Conservation (phyloP, 2,113 vertebrate species). For the Morphnarchus princeps region DNA sequence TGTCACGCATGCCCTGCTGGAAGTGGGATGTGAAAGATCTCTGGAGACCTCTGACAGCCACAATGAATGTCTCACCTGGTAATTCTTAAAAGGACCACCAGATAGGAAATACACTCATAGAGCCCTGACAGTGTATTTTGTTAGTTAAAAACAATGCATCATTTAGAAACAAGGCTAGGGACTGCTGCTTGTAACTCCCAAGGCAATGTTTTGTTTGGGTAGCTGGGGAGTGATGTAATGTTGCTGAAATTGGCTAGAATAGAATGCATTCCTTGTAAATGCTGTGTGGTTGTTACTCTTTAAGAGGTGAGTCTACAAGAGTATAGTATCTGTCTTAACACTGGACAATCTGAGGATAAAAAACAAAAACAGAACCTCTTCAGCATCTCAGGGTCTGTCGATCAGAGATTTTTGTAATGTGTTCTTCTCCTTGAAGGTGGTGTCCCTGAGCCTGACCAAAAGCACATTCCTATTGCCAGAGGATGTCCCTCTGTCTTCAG, state of each 20-base stretch:
- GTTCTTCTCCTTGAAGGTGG: background rate
- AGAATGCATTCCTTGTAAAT: background rate
- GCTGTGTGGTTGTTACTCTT: background rate
- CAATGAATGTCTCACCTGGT: background rate
- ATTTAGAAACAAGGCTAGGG: background rate
- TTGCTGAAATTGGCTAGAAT: background rate
- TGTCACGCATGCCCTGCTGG: background rate
- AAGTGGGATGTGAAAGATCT: background rate
- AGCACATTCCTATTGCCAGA: background rate
- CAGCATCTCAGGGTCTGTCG: background rate
- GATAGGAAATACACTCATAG: background rate
- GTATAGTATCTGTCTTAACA: background rate
- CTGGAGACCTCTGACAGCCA: background rate
- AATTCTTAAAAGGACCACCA: background rate
- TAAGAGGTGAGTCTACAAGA: background rate
- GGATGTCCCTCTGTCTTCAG: background rate
- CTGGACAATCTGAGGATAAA: background rate
- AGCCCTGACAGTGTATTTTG: background rate
- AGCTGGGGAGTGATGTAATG: background rate
- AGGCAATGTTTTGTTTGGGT: background rate
- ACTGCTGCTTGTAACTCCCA: background rate
- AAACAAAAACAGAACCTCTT: background rate
- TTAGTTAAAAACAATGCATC: background rate
- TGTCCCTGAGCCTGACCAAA: background rate
- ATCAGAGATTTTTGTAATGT: background rate